Evolutionary conservation across 1,140 invertebrate species (phyloP).

Genomic region (Diorhabda elongata): DNA sequence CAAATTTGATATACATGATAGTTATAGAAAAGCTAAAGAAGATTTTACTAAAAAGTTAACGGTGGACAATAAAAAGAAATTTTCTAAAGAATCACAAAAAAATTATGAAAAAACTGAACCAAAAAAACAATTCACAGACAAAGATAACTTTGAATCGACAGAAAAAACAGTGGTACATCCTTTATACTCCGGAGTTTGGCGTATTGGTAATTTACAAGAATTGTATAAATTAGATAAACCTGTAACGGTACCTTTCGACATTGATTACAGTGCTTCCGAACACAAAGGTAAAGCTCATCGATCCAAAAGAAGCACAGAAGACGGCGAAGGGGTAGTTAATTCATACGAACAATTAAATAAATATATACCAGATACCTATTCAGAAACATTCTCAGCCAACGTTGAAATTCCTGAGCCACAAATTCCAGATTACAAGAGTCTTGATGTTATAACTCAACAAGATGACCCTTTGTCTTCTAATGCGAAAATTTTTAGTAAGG

Average conservation of each 20-base stretch:
- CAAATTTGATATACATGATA: slow-evolving; percentile 1
- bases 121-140: slow-evolving; percentile 6
- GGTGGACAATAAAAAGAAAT: neutral
- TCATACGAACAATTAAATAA: neutral
- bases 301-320: slow-evolving; percentile 3
- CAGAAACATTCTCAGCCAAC: neutral
- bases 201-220: slow-evolving; percentile 3
- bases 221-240: slow-evolving; percentile 15
- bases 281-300: neutral
- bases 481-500: slow-evolving; percentile 8
- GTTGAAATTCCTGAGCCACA: slow-evolving; percentile 5
- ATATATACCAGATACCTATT: slow-evolving; percentile 13
- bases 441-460: slow-evolving; percentile 5
- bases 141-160: slow-evolving; percentile 11
- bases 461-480: slow-evolving; percentile 14
- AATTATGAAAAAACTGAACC: neutral
- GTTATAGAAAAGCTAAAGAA: neutral
- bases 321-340: neutral
- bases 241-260: slow-evolving; percentile 15
- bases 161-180: slow-evolving; percentile 13
- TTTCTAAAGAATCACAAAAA: neutral
- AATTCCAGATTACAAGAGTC: slow-evolving; percentile 6
- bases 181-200: slow-evolving; percentile 11
- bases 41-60: slow-evolving; percentile 4
- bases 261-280: slow-evolving; percentile 15